phyloP scores from a whole-genome alignment of 2,113 vertebrate genomes.

The Sorex fumeus region DNA sequence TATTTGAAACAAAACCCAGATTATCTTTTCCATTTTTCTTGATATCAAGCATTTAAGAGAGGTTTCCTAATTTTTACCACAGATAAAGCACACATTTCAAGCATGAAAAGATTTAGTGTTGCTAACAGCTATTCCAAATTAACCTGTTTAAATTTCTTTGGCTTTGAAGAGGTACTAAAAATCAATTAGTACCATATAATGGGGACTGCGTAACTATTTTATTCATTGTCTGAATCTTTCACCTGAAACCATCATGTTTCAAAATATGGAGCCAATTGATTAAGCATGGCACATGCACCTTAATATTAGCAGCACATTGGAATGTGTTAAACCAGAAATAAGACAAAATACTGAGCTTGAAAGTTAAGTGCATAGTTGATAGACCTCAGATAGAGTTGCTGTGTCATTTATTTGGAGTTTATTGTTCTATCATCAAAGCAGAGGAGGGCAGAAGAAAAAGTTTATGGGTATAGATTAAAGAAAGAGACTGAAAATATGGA shows the following conservation, averaged over 20 bases:
- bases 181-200: slow-evolving; percentile 82
- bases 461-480: neutral
- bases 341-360: slow-evolving; percentile 31
- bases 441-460: slow-evolving; percentile 18
- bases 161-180: slow-evolving; percentile 78
- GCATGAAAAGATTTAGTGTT: slow-evolving; percentile 80
- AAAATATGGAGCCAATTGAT: slow-evolving; percentile 79
- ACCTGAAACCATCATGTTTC: slow-evolving; percentile 79
- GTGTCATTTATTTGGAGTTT: slow-evolving; percentile 5
- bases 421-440: slow-evolving; percentile 30
- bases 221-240: slow-evolving; percentile 77
- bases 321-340: slow-evolving; percentile 22
- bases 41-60: slow-evolving; percentile 75
- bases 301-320: slow-evolving; percentile 23
- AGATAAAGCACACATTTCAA: slow-evolving; percentile 76
- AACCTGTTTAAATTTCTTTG: slow-evolving; percentile 80
- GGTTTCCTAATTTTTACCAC: slow-evolving; percentile 79
- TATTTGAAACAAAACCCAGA: slow-evolving; percentile 72
- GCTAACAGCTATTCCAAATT: slow-evolving; percentile 80
- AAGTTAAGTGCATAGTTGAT: neutral
- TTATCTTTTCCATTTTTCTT: slow-evolving; percentile 70
- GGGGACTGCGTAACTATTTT: slow-evolving; percentile 64
- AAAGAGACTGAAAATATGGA: neutral
- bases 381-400: neutral
- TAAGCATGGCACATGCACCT: slow-evolving; percentile 62